Conservation (phyloP, 2,797 vertebrate species). For the Tadarida brasiliensis region DNA sequence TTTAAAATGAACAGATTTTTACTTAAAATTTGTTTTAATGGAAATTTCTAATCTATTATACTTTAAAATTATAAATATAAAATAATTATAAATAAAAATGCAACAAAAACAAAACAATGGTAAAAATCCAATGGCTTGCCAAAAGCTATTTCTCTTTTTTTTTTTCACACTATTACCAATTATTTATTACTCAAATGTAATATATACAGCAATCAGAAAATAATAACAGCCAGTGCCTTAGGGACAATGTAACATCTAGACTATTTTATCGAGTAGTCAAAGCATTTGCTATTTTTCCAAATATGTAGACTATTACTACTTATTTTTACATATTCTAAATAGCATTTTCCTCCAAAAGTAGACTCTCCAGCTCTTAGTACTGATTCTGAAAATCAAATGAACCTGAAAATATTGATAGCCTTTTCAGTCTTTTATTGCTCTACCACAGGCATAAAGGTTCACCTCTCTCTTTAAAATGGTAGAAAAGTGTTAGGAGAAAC, state of each 20-base stretch:
- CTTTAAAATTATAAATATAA: not conserved
- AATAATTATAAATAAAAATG: not conserved
- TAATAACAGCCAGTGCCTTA: slow-evolving; percentile 90
- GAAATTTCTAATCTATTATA: not conserved
- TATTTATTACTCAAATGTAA: slow-evolving; percentile 89
- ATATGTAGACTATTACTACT: slow-evolving; percentile 88
- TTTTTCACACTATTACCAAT: slow-evolving; percentile 92
- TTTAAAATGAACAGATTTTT: not conserved
- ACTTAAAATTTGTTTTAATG: slow-evolving; percentile 4
- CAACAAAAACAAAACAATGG: not conserved
- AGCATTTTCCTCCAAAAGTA: slow-evolving; percentile 89
- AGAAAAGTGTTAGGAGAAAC: not conserved
- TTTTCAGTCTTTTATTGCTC: slow-evolving; percentile 87
- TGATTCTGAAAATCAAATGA: slow-evolving; percentile 85
- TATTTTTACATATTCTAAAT: slow-evolving; percentile 89
- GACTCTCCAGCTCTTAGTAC: slow-evolving; percentile 86
- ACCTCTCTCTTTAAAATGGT: slow-evolving; percentile 19
- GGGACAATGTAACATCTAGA: slow-evolving; percentile 84
- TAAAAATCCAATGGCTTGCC: not conserved
- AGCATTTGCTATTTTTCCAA: slow-evolving; percentile 87
- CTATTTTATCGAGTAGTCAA: slow-evolving; percentile 87
- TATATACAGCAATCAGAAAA: slow-evolving; percentile 92
- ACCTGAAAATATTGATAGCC: slow-evolving; percentile 86
- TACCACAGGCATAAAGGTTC: slow-evolving; percentile 86
- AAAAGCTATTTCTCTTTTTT: not conserved